These are phyloP conservation scores for Halichoeres trimaculatus DNA, from an alignment of 2,113 vertebrate species.

Conservation along the genomic window DNA sequence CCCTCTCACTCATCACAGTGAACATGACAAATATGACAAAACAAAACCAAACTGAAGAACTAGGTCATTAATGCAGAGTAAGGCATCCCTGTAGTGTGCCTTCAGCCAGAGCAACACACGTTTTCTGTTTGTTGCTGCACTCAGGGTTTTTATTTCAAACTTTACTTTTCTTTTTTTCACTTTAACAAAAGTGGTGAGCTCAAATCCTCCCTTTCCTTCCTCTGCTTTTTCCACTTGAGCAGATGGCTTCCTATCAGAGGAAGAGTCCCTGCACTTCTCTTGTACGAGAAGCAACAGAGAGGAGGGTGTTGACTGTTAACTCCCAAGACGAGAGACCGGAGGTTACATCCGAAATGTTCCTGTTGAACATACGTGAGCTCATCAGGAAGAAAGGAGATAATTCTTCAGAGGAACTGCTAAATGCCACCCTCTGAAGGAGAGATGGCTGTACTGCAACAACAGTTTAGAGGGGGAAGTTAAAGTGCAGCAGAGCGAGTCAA, in stretches of 20 bases:
- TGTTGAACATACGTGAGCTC: constrained; percentile 41
- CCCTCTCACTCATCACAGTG: constrained; percentile 27
- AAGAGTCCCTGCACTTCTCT: constrained; percentile 37
- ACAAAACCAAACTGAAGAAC: background rate
- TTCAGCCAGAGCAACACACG: background rate
- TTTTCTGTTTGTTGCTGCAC: background rate
- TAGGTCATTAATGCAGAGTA: background rate
- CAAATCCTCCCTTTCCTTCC: constrained; percentile 67
- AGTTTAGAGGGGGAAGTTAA: background rate
- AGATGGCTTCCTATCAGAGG: constrained; percentile 55
- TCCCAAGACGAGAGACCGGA: constrained; percentile 34
- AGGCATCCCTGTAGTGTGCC: background rate
- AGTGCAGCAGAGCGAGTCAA: background rate
- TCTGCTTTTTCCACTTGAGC: constrained; percentile 52
- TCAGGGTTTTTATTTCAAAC: constrained; percentile 17
- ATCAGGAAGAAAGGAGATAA: constrained; percentile 25
- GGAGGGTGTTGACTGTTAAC: constrained; percentile 21
- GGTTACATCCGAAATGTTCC: constrained; percentile 47
- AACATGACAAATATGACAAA: constrained; percentile 26
- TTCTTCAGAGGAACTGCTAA: background rate
- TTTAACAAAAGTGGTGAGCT: constrained; percentile 31
- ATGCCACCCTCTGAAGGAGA: constrained; percentile 52
- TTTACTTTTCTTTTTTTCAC: constrained; percentile 20
- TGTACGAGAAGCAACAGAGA: constrained; percentile 21
- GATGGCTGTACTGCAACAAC: constrained; percentile 31